These are phyloP conservation scores for Arenaria interpres DNA, from an alignment of 2,113 vertebrate species.

Conservation along the genomic window DNA sequence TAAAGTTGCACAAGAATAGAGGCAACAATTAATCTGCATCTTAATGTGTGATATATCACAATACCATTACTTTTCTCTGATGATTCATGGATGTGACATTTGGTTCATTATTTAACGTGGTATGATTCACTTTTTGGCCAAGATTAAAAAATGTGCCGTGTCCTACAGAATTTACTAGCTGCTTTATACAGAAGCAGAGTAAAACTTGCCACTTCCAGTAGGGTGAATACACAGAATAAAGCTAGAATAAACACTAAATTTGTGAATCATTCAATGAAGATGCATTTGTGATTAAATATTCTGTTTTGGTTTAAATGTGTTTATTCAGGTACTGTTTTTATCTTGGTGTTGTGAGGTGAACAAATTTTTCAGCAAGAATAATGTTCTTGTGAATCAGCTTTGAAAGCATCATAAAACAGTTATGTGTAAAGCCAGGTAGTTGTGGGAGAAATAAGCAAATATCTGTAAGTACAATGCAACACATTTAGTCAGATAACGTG, in stretches of 20 bases:
- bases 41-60: background rate
- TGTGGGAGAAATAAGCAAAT: background rate
- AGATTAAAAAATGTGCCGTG: background rate
- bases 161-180: background rate
- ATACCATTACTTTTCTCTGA: background rate
- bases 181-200: background rate
- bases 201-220: background rate
- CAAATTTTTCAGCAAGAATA: background rate
- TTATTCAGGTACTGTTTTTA: background rate
- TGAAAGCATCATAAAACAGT: background rate
- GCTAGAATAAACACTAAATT: background rate
- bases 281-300: background rate
- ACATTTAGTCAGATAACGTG: background rate
- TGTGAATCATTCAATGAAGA: background rate
- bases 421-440: background rate
- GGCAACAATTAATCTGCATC: background rate
- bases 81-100: constrained; percentile 6
- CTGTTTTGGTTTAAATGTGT: background rate
- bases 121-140: background rate
- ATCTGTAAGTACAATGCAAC: background rate
- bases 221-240: background rate
- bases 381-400: background rate
- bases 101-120: background rate
- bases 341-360: background rate
- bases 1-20: background rate